Evolutionary conservation across 2,797 vertebrate species (phyloP).

Genomic region (Oreonectes daqikongensis): DNA sequence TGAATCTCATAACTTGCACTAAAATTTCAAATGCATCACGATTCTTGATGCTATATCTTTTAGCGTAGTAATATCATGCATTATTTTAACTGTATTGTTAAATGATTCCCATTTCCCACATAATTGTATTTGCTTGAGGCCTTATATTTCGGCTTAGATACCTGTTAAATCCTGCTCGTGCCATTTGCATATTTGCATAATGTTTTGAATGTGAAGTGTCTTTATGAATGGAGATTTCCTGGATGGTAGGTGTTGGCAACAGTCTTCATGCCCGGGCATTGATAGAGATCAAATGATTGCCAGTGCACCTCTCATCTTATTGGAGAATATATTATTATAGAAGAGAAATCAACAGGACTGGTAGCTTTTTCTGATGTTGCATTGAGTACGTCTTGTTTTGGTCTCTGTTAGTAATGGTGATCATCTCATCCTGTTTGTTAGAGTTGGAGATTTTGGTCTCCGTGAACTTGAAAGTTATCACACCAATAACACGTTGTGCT

Average conservation of each 20-base stretch:
- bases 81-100: not conserved
- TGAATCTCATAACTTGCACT: not conserved
- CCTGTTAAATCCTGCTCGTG: not conserved
- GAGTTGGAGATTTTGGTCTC: not conserved
- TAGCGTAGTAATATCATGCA: not conserved
- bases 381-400: not conserved
- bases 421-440: not conserved
- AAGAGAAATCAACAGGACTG: not conserved
- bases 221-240: not conserved
- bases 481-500: not conserved
- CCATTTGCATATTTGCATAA: constrained; percentile 2
- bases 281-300: not conserved
- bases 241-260: not conserved
- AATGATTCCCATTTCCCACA: not conserved
- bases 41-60: not conserved
- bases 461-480: not conserved
- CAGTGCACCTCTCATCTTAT: not conserved
- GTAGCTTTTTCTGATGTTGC: not conserved
- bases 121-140: not conserved
- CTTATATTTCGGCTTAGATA: not conserved
- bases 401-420: not conserved
- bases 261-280: not conserved
- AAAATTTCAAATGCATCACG: not conserved
- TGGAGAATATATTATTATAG: not conserved
- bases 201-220: not conserved